These are phyloP conservation scores for Diarsia dahlii DNA, from an alignment of 2,888 invertebrate genomes.

Conservation along the genomic window DNA sequence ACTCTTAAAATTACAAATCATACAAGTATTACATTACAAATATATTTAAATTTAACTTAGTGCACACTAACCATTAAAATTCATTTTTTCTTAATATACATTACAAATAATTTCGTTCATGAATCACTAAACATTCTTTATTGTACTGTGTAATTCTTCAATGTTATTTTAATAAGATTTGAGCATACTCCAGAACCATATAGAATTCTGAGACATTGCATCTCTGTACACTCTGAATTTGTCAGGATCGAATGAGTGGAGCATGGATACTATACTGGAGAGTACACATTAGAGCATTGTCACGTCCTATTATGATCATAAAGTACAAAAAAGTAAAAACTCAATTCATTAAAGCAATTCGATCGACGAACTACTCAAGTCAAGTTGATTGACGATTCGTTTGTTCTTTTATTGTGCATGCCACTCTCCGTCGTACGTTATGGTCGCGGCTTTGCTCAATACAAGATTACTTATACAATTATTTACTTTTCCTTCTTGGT, in stretches of 20 bases:
- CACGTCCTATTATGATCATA: not conserved
- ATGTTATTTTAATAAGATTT: conserved; percentile 75
- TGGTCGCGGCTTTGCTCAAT: not conserved
- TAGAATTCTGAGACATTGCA: conserved; percentile 66
- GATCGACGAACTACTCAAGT: not conserved
- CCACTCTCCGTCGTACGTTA: not conserved
- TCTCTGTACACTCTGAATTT: conserved; percentile 75
- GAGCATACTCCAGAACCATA: conserved; percentile 78
- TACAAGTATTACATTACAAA: conserved; percentile 74
- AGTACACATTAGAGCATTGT: conserved; percentile 32
- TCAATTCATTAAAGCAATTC: not conserved
- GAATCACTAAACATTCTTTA: conserved; percentile 74
- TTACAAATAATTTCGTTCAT: conserved; percentile 90
- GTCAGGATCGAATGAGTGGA: conserved; percentile 19
- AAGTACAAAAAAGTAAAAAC: not conserved
- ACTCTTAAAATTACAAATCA: conserved; percentile 74
- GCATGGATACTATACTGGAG: conserved; percentile 3
- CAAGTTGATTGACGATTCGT: not conserved
- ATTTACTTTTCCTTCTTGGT: not conserved
- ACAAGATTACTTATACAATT: not conserved
- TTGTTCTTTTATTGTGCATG: not conserved
- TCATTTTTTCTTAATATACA: conserved; percentile 90
- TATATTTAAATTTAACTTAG: conserved; percentile 78
- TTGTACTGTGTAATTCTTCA: conserved; percentile 70
- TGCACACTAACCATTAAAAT: conserved; percentile 88